A percentile compares a stretch with the other conserved stretches of the same genome.
These are phyloP conservation scores for Crambe crambe DNA, from an alignment of 37 sponge, comb jelly and placozoan species.

Conservation along the genomic window DNA sequence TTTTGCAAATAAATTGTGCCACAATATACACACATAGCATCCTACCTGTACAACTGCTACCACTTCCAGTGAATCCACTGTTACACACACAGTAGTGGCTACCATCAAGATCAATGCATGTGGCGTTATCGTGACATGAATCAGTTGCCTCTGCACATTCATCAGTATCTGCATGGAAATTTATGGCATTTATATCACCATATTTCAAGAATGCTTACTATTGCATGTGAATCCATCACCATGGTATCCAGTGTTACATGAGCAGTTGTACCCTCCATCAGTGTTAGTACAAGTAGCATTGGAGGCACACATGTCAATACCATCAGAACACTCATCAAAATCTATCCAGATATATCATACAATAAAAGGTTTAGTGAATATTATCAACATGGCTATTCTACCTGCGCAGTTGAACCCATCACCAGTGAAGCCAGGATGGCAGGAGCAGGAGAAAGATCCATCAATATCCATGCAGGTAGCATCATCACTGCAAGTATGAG, in stretches of 20 bases:
- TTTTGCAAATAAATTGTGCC: too few species aligned
- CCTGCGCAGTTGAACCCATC: conserved; percentile 15
- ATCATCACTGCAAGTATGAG: conserved; percentile 18
- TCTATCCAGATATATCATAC: conserved; percentile 29
- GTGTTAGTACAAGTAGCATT: conserved; percentile 27
- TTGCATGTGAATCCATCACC: conserved; percentile 11
- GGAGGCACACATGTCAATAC: conserved; percentile 15
- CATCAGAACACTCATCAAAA: conserved; percentile 30
- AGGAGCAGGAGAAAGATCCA: conserved; percentile 62
- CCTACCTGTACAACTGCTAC: background rate
- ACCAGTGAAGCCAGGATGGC: conserved; percentile 19
- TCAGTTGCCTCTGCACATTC: conserved; percentile 20
- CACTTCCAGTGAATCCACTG: conserved; percentile 5
- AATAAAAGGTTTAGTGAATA: too few species aligned
- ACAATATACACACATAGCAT: too few species aligned
- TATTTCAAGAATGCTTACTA: background rate
- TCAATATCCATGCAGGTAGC: conserved; percentile 44
- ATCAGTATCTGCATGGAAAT: conserved; percentile 61
- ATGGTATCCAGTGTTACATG: conserved; percentile 34
- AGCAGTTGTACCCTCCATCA: conserved; percentile 29
- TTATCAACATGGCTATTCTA: too few species aligned
- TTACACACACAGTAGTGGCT: conserved; percentile 21
- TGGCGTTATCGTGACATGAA: conserved; percentile 27
- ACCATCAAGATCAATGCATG: conserved; percentile 22
- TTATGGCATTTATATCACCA: too few species aligned